Evolutionary conservation across 2,797 vertebrate genomes (phyloP).

Genomic region (Nothura maculosa): DNA sequence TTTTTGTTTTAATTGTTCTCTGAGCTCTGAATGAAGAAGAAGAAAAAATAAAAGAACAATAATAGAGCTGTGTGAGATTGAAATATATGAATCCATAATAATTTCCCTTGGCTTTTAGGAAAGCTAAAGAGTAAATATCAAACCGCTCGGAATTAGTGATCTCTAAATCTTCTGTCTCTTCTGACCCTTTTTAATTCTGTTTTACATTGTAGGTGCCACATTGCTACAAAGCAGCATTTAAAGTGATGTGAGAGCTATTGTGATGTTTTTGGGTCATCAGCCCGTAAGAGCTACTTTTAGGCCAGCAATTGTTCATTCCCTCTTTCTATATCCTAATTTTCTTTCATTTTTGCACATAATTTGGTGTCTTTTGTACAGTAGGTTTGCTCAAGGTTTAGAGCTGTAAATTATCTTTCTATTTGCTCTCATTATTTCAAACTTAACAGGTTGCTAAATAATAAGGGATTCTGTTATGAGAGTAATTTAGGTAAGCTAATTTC

Average conservation of each 20-base stretch:
- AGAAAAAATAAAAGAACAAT: conserved; percentile 54
- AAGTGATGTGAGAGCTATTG: conserved; percentile 74
- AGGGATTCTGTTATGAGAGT: conserved; percentile 23
- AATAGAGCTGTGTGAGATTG: conserved; percentile 85
- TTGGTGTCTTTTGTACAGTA: conserved; percentile 51
- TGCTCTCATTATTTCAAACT: conserved; percentile 1
- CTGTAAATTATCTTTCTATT: conserved; percentile 9
- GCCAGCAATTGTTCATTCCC: conserved; percentile 66
- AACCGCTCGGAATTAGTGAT: conserved; percentile 76
- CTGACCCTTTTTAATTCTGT: conserved; percentile 75
- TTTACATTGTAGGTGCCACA: conserved; percentile 76
- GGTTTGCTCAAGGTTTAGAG: conserved; percentile 22
- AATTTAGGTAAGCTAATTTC: conserved; percentile 46
- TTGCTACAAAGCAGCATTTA: conserved; percentile 81
- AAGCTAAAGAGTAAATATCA: conserved; percentile 82
- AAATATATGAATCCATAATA: conserved; percentile 86
- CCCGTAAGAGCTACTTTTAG: conserved; percentile 68
- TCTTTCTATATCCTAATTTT: conserved; percentile 36
- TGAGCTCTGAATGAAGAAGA: conserved; percentile 77
- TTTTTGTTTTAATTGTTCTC: conserved; percentile 85
- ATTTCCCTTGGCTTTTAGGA: conserved; percentile 80
- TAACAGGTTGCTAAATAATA: neutral
- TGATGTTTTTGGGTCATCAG: conserved; percentile 71
- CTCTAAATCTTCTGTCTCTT: conserved; percentile 77
- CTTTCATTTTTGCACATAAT: conserved; percentile 55